Evolutionary conservation across 1,140 invertebrate genomes (phyloP), one percentile per base, ranked within the genome.

Genomic region (Hirudo medicinalis): DNA sequence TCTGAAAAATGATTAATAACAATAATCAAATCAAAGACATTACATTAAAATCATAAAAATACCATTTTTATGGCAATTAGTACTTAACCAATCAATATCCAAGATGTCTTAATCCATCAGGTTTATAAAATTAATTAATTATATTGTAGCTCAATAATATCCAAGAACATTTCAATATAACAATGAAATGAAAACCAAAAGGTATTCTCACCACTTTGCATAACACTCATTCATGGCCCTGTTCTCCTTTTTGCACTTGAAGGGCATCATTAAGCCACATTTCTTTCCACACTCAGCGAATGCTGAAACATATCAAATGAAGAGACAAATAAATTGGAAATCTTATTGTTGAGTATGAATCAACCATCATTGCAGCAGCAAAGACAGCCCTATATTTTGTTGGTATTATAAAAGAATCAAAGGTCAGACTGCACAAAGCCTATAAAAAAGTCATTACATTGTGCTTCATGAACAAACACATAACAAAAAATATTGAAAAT

Each of bases 201-300:
- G 15, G 43, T 20, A 19, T 69, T 66, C 76, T 79, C 87, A 93
- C 91, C 91, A 92, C 27, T 80, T 82, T 5, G 81, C 76, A 4
- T 91, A 79, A 79, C 92, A 94, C 4, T 84, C 80, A 79, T 86
- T 87, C 36, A 94, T 77, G 0, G 76, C 79, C 8, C 82, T 78
- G 78, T 90, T 92, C 82, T 90, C 83, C 76, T 86, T 79, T 75
- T 87, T 84, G 82, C 91, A 94, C 73, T 85, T 87, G 8, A 89
- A 78, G 22, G 88, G 85, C 86, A 92, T 87, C 2, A 87, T 75
- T 0, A 90, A 68, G 55, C 86, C 86, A 74, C 81, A 82, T n/a
- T 85, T 82, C 80, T 88, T 88, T 73, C 89, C 88, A 80, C 92
- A 94, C 75, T 87, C 82, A 32, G 85, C 85, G 79, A 93, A 93